Evolutionary conservation across 2,797 vertebrate species (phyloP), one percentile per base, ranked within the genome.

Genomic region (Meda fulgida): DNA sequence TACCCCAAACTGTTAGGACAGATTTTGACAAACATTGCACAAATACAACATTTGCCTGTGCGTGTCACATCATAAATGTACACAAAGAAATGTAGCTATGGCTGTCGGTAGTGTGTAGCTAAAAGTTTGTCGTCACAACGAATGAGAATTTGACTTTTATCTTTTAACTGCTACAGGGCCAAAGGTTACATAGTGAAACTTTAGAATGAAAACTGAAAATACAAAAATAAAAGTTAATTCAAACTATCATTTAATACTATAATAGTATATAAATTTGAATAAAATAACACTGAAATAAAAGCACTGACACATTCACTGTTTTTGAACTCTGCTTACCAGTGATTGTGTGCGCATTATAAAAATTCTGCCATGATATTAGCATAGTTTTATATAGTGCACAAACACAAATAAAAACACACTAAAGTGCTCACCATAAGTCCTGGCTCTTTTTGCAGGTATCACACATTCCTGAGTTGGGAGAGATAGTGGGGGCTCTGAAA

Each of bases 391-490:
- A 43, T 40, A 26, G 21, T 78, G 23, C 23, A 79, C 36, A 46
- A 29, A 75, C 31, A 58, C 18, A 63, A 29, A 65, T 18, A 65
- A 65, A 65, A 9, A 6, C 51, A 36, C 51, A 73, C 23, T 29
- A 7, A 36, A 38, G 36, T 10, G 18, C 80, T 92, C 84, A 95
- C 95, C 94, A 4, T 94, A 91, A 66, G 89, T 92, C 83, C 93
- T 91, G 63, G 87, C 78, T 92, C 93, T 94, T 90, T 96, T 96
- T 48, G 89, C 86, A 86, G 90, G 60, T 60, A 89, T 76, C 40
- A 84, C 90, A 86, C 94, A 94, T 81, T 92, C 91, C 87, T 95
- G 92, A 8, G 90, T 94, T n/a, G 95, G 80, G 79, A 91, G 85
- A 18, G 92, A 91, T 55, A 94, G 77, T 73, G 90, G 85, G 53